Evolutionary conservation across 2,888 invertebrate genomes (phyloP).

Genomic region (Eilema sororculum): DNA sequence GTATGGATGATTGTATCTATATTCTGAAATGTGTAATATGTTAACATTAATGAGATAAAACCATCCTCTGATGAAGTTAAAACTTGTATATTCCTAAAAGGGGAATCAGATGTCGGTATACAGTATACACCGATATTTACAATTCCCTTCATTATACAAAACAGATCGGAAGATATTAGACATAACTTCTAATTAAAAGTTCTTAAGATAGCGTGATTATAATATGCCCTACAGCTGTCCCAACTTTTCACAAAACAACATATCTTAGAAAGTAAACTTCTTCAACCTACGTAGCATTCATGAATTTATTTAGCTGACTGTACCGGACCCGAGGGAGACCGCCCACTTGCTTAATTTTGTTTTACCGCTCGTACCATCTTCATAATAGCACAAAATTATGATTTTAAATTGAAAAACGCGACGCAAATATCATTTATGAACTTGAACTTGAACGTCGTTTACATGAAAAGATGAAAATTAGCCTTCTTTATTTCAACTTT

Average conservation of each 20-base stretch:
- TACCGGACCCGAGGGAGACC: conserved; percentile 36
- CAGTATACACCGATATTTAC: no score
- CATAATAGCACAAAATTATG: conserved; percentile 12
- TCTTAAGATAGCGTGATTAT: neutral
- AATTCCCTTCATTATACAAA: neutral
- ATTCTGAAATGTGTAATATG: no score
- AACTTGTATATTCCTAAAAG: no score
- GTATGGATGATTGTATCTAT: no score
- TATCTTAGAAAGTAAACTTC: conserved; percentile 4
- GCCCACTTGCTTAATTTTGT: conserved; percentile 46
- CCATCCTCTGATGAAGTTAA: no score
- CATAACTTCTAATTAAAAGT: conserved; percentile 11
- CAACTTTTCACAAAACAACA: conserved; percentile 13
- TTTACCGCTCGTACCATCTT: conserved; percentile 26
- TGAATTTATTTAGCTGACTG: conserved; percentile 30
- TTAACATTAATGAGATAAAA: no score
- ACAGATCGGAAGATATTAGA: neutral
- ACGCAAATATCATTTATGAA: conserved; percentile 1
- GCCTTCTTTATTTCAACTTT: neutral
- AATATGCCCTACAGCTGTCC: neutral
- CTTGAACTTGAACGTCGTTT: neutral
- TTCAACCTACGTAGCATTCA: neutral
- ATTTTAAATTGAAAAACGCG: conserved; percentile 13
- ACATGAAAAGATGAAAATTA: conserved; percentile 2
- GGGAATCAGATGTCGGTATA: neutral